Evolutionary conservation across 2,888 invertebrate genomes (phyloP).

Genomic region (Ectemnius lituratus): DNA sequence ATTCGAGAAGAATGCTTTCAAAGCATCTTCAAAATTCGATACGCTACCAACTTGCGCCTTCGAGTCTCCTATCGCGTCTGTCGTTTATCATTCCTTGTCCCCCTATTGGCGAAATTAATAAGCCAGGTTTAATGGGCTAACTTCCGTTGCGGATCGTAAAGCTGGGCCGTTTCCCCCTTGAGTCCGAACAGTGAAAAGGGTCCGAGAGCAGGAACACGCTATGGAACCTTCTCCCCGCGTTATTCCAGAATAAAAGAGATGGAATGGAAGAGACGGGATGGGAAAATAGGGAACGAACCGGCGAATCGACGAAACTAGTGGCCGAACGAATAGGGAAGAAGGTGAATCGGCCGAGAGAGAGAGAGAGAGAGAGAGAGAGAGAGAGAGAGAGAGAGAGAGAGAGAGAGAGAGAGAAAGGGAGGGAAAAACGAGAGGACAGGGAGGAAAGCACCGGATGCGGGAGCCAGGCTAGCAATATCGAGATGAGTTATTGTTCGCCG

Average conservation of each 20-base stretch:
- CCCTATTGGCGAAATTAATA: conserved; percentile 42
- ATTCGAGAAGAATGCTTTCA: too few relatives aligned
- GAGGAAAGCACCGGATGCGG: conserved; percentile 48
- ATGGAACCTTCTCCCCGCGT: background rate
- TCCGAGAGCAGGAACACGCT: background rate
- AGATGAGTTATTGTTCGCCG: conserved; percentile 73
- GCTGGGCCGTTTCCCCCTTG: conserved; percentile 6
- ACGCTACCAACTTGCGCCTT: too few relatives aligned
- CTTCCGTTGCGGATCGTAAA: conserved; percentile 58
- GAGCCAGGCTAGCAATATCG: conserved; percentile 68
- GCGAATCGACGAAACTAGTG: conserved; percentile 20
- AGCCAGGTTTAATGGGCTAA: conserved; percentile 58
- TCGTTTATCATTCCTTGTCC: too few relatives aligned
- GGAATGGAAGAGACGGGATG: conserved; percentile 34
- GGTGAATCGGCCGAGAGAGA: background rate
- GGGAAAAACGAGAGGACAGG: conserved; percentile 30
- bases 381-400: background rate
- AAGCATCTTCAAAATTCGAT: too few relatives aligned
- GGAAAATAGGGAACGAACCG: conserved; percentile 12
- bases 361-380: background rate
- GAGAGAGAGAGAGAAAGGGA: background rate
- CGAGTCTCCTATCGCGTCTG: too few relatives aligned
- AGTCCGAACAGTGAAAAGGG: background rate
- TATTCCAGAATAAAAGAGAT: background rate
- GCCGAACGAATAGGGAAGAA: conserved; percentile 15